Evolutionary conservation across 2,113 vertebrate genomes (phyloP), one percentile per base, ranked within the genome.

Genomic region (Zosterops japonicus): DNA sequence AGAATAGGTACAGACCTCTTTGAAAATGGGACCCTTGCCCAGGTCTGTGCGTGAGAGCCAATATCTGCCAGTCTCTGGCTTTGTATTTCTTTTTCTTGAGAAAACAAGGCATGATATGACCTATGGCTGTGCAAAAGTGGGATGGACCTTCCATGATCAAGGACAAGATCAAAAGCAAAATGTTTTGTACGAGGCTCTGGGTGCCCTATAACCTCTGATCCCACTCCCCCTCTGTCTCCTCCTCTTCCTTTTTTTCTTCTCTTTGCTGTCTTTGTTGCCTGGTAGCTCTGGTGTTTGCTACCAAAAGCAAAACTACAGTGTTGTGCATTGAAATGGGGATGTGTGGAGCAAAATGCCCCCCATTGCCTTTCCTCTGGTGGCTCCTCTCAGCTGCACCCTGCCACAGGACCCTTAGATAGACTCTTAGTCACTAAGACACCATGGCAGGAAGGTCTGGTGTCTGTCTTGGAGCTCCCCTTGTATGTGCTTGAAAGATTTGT

Each of bases 81-180:
- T 0, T 76, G 23, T 42, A 6, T 83, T 94, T 89, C 78, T 76
- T 85, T 64, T 1, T 2, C 41, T 53, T 60, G 57, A 35, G 56
- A 57, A 81, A 81, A 63, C 20, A 44, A 70, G 63, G 19, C 80
- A 17, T 44, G 29, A 50, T 11, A 22, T 3, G 46, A 33, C 67
- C 67, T 77, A 39, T 50, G 63, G 47, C 63, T 85, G 28, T 36
- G 80, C 39, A 59, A 13, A 92, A 83, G 85, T 41, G 75, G 85
- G 68, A 35, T 49, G 56, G 88, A 87, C 36, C 83, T 88, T 86
- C 83, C 52, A 59, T 15, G 82, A 92, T 83, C 88, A 92, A 95
- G 94, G 55, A 52, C 42, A 87, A 88, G 87, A 95, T 97, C 92
- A 97, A 96, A 87, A 75, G 53, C 22, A 1, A 56, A 96, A 36